Conservation (phyloP, 1,140 invertebrate species). For the Delia radicum region DNA sequence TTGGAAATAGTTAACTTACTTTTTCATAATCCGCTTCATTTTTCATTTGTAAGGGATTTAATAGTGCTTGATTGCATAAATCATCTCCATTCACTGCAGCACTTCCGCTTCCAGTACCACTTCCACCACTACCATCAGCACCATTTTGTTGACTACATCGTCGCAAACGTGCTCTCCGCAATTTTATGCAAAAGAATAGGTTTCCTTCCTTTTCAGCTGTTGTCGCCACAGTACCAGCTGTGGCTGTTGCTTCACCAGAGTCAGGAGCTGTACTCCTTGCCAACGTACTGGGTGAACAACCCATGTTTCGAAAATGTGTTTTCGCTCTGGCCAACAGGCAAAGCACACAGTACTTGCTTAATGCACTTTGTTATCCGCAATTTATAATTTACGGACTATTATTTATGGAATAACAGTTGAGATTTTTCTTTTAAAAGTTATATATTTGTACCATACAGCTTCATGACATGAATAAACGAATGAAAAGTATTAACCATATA, state of each 20-base stretch:
- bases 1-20: too few species aligned
- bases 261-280: constrained; percentile 7
- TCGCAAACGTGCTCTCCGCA: constrained; percentile 45
- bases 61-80: constrained; percentile 49
- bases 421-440: too few species aligned
- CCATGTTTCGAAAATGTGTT: constrained; percentile 37
- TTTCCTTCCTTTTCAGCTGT: constrained; percentile 45
- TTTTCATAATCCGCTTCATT: constrained; percentile 54
- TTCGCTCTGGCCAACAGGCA: too few species aligned
- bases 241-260: constrained; percentile 21
- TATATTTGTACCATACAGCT: too few species aligned
- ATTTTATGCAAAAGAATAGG: constrained; percentile 50
- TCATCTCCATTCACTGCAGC: constrained; percentile 33
- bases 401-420: too few species aligned
- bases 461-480: too few species aligned
- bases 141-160: constrained; percentile 47
- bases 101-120: constrained; percentile 41
- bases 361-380: too few species aligned
- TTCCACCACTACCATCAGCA: constrained; percentile 39
- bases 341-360: too few species aligned
- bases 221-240: constrained; percentile 30
- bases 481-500: too few species aligned
- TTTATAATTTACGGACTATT: too few species aligned
- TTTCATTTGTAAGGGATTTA: constrained; percentile 50
- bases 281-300: constrained; percentile 47